phyloP scores from a whole-genome alignment of 2,888 invertebrate genomes.

The Calliphora vomitoria region DNA sequence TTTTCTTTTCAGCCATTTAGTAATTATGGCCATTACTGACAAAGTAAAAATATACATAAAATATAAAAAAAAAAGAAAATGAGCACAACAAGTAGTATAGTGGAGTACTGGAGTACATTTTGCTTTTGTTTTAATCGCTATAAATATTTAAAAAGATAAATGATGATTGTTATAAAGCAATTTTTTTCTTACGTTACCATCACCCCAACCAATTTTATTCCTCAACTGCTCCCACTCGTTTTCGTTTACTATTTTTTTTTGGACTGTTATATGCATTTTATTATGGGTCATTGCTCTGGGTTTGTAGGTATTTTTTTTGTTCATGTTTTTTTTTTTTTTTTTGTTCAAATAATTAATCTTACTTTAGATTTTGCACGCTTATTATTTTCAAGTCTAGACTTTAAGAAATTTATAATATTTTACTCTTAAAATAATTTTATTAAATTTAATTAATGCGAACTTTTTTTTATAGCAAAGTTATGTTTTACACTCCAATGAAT shows the following conservation, averaged over 20 bases:
- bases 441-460: slow-evolving; percentile 27
- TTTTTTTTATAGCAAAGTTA: background rate
- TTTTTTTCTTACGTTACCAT: slow-evolving; percentile 36
- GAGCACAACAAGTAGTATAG: background rate
- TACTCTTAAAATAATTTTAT: background rate
- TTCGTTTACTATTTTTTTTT: slow-evolving; percentile 2
- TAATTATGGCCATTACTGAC: slow-evolving; percentile 55
- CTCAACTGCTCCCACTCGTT: background rate
- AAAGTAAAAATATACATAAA: slow-evolving; percentile 27
- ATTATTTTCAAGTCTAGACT: slow-evolving; percentile 49
- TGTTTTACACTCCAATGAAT: slow-evolving; percentile 10
- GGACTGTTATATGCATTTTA: background rate
- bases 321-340: slow-evolving; percentile 1
- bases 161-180: slow-evolving; percentile 46
- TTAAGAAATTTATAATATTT: background rate
- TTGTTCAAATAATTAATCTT: slow-evolving; percentile 2
- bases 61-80: too few relatives aligned
- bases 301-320: background rate
- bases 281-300: slow-evolving; percentile 45
- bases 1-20: slow-evolving; percentile 29
- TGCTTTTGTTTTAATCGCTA: slow-evolving; percentile 32
- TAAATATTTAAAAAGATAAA: slow-evolving; percentile 65
- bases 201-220: background rate
- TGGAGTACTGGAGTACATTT: background rate
- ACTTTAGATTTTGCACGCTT: slow-evolving; percentile 23